Evolutionary conservation across 2,888 invertebrate genomes (phyloP).

Genomic region (Epinotia ramella): DNA sequence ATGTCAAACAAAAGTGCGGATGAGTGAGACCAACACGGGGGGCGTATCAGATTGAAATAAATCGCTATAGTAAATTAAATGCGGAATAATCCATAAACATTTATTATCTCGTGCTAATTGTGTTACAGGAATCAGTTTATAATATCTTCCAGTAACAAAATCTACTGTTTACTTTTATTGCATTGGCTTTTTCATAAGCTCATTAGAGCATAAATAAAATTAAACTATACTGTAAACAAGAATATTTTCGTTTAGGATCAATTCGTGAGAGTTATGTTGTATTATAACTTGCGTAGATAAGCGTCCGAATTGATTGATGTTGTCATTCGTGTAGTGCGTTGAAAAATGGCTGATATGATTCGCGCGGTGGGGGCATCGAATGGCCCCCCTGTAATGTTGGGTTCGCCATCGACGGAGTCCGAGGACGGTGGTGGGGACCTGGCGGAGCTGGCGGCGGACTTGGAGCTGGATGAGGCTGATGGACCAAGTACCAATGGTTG

Average conservation of each 20-base stretch:
- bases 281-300: slow-evolving; percentile 15
- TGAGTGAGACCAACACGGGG: slow-evolving; percentile 33
- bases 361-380: slow-evolving; percentile 87
- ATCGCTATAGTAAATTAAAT: slow-evolving; percentile 28
- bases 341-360: slow-evolving; percentile 89
- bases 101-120: slow-evolving; percentile 9
- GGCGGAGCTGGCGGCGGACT: slow-evolving; percentile 86
- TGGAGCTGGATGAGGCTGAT: slow-evolving; percentile 89
- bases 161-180: not conserved
- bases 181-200: slow-evolving; percentile 25
- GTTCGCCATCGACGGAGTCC: slow-evolving; percentile 94
- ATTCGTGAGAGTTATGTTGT: slow-evolving; percentile 22
- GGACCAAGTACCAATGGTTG: slow-evolving; percentile 87
- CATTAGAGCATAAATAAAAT: slow-evolving; percentile 39
- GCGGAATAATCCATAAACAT: slow-evolving; percentile 19
- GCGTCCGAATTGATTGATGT: slow-evolving; percentile 21
- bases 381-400: slow-evolving; percentile 88
- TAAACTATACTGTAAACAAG: slow-evolving; percentile 41
- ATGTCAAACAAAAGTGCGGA: slow-evolving; percentile 43
- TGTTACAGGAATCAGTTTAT: not conserved
- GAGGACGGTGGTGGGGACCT: slow-evolving; percentile 91
- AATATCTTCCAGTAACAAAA: slow-evolving; percentile 1
- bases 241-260: slow-evolving; percentile 26
- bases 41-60: slow-evolving; percentile 43
- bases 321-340: slow-evolving; percentile 44